phyloP scores from a whole-genome alignment of 2,888 invertebrate genomes.

The Luperina nickerlii region DNA sequence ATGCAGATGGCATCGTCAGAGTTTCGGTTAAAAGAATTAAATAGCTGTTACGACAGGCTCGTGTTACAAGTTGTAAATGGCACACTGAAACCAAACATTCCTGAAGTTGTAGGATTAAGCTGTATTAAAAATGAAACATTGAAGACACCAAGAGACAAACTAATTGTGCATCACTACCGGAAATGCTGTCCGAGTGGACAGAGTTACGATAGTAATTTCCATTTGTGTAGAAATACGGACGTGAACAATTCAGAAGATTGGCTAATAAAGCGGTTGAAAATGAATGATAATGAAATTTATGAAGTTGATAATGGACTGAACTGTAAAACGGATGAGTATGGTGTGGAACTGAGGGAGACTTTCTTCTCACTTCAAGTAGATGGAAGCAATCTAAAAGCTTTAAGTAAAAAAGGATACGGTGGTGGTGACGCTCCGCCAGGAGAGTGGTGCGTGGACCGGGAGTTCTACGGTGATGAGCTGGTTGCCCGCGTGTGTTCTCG shows the following conservation, averaged over 20 bases:
- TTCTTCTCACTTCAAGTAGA: conserved; percentile 75
- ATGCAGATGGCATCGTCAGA: conserved; percentile 66
- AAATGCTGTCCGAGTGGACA: conserved; percentile 85
- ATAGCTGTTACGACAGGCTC: conserved; percentile 81
- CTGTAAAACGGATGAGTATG: conserved; percentile 81
- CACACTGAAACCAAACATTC: conserved; percentile 75
- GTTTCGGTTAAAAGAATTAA: conserved; percentile 56
- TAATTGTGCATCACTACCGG: conserved; percentile 76
- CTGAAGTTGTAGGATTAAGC: conserved; percentile 79
- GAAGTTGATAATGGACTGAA: conserved; percentile 78
- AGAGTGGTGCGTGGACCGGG: conserved; percentile 87
- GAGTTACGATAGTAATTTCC: conserved; percentile 79
- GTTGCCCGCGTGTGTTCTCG: conserved; percentile 82
- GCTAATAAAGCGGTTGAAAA: conserved; percentile 72
- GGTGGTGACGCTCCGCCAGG: conserved; percentile 71
- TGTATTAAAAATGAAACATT: conserved; percentile 75
- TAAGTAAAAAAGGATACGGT: conserved; percentile 66
- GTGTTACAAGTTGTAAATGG: conserved; percentile 78
- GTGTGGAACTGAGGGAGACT: conserved; percentile 78
- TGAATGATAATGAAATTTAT: conserved; percentile 73
- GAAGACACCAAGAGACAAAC: conserved; percentile 59
- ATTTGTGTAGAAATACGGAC: conserved; percentile 75
- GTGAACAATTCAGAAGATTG: conserved; percentile 71
- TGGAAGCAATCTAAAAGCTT: conserved; percentile 75
- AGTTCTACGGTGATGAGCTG: conserved; percentile 67